Percentiles rank a stretch among this genome's conserved stretches.
phyloP scores from a whole-genome alignment of 2,888 invertebrate species.

The Gymnoscelis rufifasciata region DNA sequence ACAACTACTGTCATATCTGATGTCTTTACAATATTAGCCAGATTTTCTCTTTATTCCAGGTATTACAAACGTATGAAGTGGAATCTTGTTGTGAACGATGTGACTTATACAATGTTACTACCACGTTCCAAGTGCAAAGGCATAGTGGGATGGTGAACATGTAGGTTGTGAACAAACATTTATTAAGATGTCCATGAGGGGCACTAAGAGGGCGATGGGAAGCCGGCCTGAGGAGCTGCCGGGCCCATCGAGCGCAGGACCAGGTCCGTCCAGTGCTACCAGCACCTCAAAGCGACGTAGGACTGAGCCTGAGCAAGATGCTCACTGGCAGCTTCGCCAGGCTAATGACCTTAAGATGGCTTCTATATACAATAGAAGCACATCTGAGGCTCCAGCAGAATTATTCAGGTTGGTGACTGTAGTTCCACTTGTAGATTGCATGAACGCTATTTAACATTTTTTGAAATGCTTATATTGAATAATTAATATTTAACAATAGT shows the following conservation, averaged over 20 bases:
- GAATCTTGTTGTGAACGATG: conserved; percentile 69
- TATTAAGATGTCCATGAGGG: conserved; percentile 70
- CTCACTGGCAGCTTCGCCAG: conserved; percentile 89
- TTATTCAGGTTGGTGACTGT: conserved; percentile 81
- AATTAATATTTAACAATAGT: no score
- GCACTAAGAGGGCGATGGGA: conserved; percentile 69
- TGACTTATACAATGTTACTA: conserved; percentile 73
- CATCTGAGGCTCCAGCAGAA: conserved; percentile 91
- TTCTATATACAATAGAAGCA: conserved; percentile 91
- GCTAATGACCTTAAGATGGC: conserved; percentile 92
- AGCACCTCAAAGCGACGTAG: conserved; percentile 69
- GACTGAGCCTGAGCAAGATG: conserved; percentile 63
- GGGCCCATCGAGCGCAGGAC: conserved; percentile 16
- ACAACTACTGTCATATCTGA: no score
- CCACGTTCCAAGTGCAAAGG: conserved; percentile 74
- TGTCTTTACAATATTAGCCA: background rate
- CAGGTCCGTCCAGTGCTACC: conserved; percentile 27
- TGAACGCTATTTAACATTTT: no score
- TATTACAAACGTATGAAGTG: conserved; percentile 58
- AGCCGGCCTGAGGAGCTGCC: conserved; percentile 60
- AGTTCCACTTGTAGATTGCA: no score
- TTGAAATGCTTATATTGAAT: no score
- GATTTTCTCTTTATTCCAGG: conserved; percentile 47
- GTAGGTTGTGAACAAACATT: conserved; percentile 63
- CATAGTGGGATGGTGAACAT: conserved; percentile 67